Percentiles rank a stretch among this genome's conserved stretches.
These are phyloP conservation scores for Selenia dentaria DNA, from an alignment of 2,888 invertebrate genomes.

Conservation along the genomic window DNA sequence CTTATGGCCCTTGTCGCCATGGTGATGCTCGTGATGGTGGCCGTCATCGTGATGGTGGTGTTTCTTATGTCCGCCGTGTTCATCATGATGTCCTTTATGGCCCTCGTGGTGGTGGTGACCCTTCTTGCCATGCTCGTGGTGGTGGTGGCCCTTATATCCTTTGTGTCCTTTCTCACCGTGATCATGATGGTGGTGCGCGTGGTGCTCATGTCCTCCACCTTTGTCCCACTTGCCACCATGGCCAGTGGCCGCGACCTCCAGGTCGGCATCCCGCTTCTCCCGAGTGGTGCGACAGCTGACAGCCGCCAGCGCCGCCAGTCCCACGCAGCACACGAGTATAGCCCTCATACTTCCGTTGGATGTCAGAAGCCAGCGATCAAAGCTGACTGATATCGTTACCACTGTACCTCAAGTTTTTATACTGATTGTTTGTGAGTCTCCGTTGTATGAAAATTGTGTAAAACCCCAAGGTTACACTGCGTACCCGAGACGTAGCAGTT, in stretches of 20 bases:
- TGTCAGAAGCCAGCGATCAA: conserved; percentile 50
- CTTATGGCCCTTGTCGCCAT: conserved; percentile 87
- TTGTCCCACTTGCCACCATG: conserved; percentile 78
- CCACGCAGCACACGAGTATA: conserved; percentile 68
- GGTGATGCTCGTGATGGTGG: conserved; percentile 86
- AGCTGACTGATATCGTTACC: conserved; percentile 65
- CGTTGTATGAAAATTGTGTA: conserved; percentile 77
- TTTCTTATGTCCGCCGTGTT: conserved; percentile 87
- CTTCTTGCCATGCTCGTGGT: conserved; percentile 88
- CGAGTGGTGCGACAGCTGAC: conserved; percentile 79
- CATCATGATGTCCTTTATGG: conserved; percentile 85
- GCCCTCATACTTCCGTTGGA: conserved; percentile 65
- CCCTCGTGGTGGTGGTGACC: conserved; percentile 90
- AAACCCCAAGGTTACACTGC: conserved; percentile 74
- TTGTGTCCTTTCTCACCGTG: conserved; percentile 90
- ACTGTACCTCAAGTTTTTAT: conserved; percentile 68
- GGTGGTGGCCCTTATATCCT: conserved; percentile 88
- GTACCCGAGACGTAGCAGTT: conserved; percentile 48
- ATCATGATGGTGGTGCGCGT: conserved; percentile 86
- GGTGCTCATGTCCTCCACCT: conserved; percentile 88
- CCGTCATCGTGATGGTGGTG: conserved; percentile 88
- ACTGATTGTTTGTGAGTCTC: conserved; percentile 61
- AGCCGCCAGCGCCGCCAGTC: conserved; percentile 78
- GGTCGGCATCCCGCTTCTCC: conserved; percentile 77
- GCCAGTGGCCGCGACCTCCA: conserved; percentile 78